Conservation (phyloP, 2,888 invertebrate genomes). For the Amblyjoppa proteus region DNA sequence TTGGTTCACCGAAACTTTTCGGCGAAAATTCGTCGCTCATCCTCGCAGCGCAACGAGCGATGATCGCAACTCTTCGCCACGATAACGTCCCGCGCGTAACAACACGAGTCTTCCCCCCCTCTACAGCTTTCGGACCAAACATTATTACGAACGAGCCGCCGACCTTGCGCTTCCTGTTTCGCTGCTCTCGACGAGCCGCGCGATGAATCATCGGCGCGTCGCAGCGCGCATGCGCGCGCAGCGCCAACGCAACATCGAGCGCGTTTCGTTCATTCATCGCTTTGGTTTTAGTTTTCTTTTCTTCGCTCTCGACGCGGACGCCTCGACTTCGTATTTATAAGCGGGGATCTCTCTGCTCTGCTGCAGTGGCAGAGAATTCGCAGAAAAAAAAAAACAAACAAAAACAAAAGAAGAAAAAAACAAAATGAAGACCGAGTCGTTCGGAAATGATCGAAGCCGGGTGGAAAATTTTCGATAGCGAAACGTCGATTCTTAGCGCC, state of each 20-base stretch:
- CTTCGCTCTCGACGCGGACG: background rate
- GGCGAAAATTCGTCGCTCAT: background rate
- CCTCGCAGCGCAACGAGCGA: constrained; percentile 21
- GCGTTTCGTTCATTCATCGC: constrained; percentile 58
- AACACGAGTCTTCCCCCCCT: constrained; percentile 26
- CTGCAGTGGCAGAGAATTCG: background rate
- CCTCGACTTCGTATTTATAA: background rate
- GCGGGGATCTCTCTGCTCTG: background rate
- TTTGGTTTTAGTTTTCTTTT: constrained; percentile 9
- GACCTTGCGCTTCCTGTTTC: constrained; percentile 68
- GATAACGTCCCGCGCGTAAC: constrained; percentile 52
- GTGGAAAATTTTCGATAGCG: background rate
- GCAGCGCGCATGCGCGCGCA: constrained; percentile 26
- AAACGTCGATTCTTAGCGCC: background rate
- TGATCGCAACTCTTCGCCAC: constrained; percentile 20
- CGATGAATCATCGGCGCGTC: constrained; percentile 59
- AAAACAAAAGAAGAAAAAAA: too few species aligned
- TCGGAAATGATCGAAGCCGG: background rate
- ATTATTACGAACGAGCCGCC: constrained; percentile 58
- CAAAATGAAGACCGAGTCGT: background rate
- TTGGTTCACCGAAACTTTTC: background rate
- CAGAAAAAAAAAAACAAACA: background rate
- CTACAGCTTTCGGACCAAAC: constrained; percentile 21
- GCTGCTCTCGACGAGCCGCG: constrained; percentile 36
- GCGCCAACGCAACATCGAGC: constrained; percentile 13